phyloP scores from a whole-genome alignment of 2,113 vertebrate species.

The Oncorhynchus kisutch region DNA sequence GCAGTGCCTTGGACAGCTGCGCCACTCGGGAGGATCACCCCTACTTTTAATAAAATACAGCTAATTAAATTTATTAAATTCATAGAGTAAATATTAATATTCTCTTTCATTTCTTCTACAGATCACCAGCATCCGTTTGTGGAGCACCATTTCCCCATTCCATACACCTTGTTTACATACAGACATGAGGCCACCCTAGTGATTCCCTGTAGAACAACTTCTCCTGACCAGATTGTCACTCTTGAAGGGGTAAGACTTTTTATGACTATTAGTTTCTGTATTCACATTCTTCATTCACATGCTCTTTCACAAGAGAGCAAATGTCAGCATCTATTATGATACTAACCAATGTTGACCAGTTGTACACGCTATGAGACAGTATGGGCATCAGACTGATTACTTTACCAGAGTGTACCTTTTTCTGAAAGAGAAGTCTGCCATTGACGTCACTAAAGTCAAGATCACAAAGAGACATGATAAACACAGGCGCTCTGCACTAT shows the following conservation, averaged over 20 bases:
- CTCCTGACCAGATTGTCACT: slow-evolving; percentile 70
- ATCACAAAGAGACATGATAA: slow-evolving; percentile 4
- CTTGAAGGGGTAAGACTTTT: slow-evolving; percentile 73
- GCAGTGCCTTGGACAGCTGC: too few relatives aligned
- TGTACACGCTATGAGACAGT: too few relatives aligned
- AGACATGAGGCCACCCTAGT: slow-evolving; percentile 54
- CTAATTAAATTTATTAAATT: slow-evolving; percentile 2
- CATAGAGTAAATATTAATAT: slow-evolving; percentile 17
- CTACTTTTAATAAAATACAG: too few relatives aligned
- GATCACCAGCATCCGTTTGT: slow-evolving; percentile 81
- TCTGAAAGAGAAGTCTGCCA: background rate
- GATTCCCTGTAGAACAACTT: slow-evolving; percentile 83
- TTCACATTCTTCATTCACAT: too few relatives aligned
- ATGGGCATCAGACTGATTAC: too few relatives aligned
- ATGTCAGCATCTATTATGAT: too few relatives aligned
- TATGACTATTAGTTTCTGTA: background rate
- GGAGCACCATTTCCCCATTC: background rate
- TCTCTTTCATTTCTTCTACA: slow-evolving; percentile 44
- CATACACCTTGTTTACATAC: slow-evolving; percentile 36
- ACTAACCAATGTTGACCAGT: too few relatives aligned
- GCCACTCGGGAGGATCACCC: too few relatives aligned
- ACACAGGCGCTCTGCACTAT: slow-evolving; percentile 2
- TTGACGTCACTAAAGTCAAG: slow-evolving; percentile 16
- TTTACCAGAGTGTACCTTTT: too few relatives aligned
- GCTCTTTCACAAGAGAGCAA: too few relatives aligned